Conservation (phyloP, 1,140 invertebrate genomes). For the Microplitis mediator region DNA sequence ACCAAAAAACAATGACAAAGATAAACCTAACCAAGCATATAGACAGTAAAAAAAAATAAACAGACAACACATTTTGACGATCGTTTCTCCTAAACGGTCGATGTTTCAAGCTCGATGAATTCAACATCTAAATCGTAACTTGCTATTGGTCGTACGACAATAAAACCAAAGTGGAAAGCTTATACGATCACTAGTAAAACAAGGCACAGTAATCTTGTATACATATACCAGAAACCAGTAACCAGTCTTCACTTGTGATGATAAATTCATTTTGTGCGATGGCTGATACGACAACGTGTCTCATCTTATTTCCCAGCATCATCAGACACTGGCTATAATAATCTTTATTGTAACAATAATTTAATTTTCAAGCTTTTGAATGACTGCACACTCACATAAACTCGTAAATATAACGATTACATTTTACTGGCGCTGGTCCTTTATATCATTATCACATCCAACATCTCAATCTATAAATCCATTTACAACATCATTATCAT, state of each 20-base stretch:
- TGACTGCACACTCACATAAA: background rate
- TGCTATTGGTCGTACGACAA: background rate
- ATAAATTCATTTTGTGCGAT: background rate
- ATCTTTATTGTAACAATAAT: slow-evolving; percentile 8
- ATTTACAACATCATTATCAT: no score
- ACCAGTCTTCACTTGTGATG: background rate
- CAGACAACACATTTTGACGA: background rate
- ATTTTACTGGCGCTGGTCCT: no score
- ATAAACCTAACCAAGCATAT: no score
- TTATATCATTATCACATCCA: no score
- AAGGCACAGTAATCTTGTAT: no score
- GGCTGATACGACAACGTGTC: background rate
- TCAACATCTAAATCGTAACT: background rate
- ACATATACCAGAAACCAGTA: no score
- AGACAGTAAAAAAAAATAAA: background rate
- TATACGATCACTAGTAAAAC: background rate
- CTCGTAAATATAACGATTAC: slow-evolving; percentile 6
- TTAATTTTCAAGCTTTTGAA: background rate
- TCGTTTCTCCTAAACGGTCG: background rate
- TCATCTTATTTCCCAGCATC: background rate
- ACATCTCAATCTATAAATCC: no score
- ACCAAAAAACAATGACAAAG: background rate
- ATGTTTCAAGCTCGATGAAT: background rate
- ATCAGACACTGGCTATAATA: background rate
- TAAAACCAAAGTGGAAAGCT: slow-evolving; percentile 4